A percentile compares a stretch with the other conserved stretches of the same genome.
These are phyloP conservation scores for Meteorus sp. DNA, from an alignment of 1,140 invertebrate species.

Conservation along the genomic window DNA sequence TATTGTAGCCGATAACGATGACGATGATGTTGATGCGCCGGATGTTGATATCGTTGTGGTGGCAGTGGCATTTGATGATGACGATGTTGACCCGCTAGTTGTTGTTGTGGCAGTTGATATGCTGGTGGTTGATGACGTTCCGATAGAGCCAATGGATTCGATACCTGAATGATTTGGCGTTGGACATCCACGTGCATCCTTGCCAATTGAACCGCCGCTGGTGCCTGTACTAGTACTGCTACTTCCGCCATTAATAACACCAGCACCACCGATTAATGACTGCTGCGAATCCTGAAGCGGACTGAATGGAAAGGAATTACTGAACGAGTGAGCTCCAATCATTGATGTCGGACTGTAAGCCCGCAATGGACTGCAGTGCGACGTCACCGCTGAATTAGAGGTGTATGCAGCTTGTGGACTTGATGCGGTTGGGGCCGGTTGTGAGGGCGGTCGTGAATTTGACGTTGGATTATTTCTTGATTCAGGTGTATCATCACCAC, in stretches of 20 bases:
- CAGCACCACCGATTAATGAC: conserved; percentile 39
- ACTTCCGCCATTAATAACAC: conserved; percentile 24
- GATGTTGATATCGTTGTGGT: conserved; percentile 28
- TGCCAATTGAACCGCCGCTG: background rate
- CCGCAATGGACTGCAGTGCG: conserved; percentile 50
- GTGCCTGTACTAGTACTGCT: conserved; percentile 20
- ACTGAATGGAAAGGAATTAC: conserved; percentile 64
- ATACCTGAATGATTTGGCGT: conserved; percentile 8
- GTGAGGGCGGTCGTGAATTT: conserved; percentile 60
- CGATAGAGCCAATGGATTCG: conserved; percentile 7
- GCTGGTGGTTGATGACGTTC: background rate
- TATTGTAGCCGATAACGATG: conserved; percentile 11
- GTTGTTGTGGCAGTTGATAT: background rate
- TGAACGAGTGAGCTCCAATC: conserved; percentile 50
- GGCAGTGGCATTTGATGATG: no score
- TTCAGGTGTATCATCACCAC: conserved; percentile 59
- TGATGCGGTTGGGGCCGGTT: conserved; percentile 52
- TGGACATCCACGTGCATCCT: conserved; percentile 1
- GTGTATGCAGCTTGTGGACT: conserved; percentile 41
- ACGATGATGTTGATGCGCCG: conserved; percentile 13
- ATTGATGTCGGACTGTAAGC: conserved; percentile 50
- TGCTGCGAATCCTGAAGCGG: conserved; percentile 59
- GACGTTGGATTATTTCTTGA: conserved; percentile 60
- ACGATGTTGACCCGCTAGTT: background rate
- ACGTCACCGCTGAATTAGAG: conserved; percentile 39